Evolutionary conservation across 2,797 vertebrate genomes (phyloP).

Genomic region (Sebastiscus albofasciatus): DNA sequence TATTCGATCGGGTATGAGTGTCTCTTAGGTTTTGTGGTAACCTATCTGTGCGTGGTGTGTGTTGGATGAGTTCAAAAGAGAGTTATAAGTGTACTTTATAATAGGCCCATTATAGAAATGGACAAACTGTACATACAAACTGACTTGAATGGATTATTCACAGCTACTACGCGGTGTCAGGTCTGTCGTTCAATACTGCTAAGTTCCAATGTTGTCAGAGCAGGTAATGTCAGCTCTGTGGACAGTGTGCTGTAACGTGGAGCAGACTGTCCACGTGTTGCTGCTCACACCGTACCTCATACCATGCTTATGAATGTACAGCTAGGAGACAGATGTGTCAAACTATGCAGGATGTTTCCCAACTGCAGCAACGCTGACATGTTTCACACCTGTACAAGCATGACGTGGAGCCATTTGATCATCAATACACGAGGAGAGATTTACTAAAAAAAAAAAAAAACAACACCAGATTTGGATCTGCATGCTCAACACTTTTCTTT

Average conservation of each 20-base stretch:
- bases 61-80: constrained; percentile 29
- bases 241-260: constrained; percentile 12
- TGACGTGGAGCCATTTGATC: constrained; percentile 42
- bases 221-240: constrained; percentile 31
- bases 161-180: constrained; percentile 44
- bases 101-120: constrained; percentile 47
- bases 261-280: constrained; percentile 29
- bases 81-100: constrained; percentile 62
- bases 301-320: constrained; percentile 64
- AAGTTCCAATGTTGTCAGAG: constrained; percentile 18
- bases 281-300: constrained; percentile 57
- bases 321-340: constrained; percentile 36
- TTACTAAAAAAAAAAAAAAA: background rate
- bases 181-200: constrained; percentile 52
- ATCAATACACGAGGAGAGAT: constrained; percentile 30
- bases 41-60: constrained; percentile 16
- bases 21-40: constrained; percentile 34
- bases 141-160: constrained; percentile 48
- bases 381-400: constrained; percentile 57
- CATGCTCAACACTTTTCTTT: constrained; percentile 30
- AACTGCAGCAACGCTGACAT: constrained; percentile 11
- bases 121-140: constrained; percentile 58
- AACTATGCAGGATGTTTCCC: constrained; percentile 20
- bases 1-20: constrained; percentile 28
- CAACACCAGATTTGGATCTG: constrained; percentile 35